Conservation (phyloP, 2,113 vertebrate species). For the Climacteris rufus region DNA sequence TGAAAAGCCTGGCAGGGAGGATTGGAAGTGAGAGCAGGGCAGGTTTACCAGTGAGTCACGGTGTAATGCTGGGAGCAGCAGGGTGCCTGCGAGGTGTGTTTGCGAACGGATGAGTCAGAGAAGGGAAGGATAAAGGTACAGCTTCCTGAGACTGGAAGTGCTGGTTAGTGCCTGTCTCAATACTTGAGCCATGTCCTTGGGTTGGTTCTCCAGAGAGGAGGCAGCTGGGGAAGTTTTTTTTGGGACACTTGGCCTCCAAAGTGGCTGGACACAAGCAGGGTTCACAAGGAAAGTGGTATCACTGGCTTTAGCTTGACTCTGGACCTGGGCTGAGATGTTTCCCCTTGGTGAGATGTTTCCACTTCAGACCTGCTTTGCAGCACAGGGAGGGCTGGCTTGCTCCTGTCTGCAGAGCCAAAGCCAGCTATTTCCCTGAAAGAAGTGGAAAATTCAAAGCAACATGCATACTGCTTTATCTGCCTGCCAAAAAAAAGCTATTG, state of each 20-base stretch:
- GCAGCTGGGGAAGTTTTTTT: neutral
- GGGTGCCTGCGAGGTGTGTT: neutral
- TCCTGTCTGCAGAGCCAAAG: neutral
- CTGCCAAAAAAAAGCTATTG: neutral
- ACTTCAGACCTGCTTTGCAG: neutral
- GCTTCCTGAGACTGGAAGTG: neutral
- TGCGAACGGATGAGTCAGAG: slow-evolving; percentile 18
- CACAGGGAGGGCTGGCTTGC: neutral
- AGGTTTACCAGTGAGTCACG: neutral
- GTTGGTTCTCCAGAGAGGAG: neutral
- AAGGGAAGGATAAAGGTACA: neutral
- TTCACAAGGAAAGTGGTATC: neutral
- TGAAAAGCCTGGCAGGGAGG: neutral
- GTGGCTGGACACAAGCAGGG: neutral
- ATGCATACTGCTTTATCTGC: neutral
- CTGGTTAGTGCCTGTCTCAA: neutral
- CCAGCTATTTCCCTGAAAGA: neutral
- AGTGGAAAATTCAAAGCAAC: neutral
- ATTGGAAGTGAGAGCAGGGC: neutral
- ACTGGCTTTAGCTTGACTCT: neutral
- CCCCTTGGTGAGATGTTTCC: neutral
- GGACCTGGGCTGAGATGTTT: neutral
- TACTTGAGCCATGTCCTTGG: accelerated
- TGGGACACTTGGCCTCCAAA: neutral
- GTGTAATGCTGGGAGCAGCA: neutral